phyloP scores from a whole-genome alignment of 2,797 vertebrate genomes.

The Synaphobranchus kaupii region DNA sequence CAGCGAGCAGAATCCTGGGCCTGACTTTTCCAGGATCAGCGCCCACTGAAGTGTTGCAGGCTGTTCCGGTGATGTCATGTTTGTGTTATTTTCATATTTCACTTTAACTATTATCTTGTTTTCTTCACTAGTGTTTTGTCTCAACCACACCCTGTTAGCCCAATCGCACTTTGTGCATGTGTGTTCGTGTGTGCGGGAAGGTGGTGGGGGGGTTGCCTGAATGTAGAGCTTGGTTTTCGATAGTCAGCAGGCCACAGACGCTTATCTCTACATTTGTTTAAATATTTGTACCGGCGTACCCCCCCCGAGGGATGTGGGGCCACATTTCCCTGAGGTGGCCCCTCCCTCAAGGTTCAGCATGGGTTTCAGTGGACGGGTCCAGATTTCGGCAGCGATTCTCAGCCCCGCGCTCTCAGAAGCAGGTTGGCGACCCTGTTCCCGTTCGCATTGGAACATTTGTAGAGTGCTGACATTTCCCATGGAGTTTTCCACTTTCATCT shows the following conservation, averaged over 20 bases:
- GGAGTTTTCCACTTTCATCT: neutral
- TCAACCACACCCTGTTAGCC: neutral
- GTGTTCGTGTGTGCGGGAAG: neutral
- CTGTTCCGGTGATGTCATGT: neutral
- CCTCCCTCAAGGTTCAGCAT: neutral
- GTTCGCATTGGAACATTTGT: conserved; percentile 11
- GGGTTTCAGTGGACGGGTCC: neutral
- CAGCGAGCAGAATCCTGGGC: neutral
- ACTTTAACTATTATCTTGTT: neutral
- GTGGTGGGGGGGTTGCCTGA: neutral
- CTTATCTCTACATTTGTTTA: conserved; percentile 16
- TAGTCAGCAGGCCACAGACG: neutral
- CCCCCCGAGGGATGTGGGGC: neutral
- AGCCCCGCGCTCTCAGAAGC: neutral
- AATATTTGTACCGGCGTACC: conserved; percentile 15
- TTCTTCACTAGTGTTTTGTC: neutral
- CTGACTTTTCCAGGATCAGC: neutral
- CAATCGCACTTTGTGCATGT: neutral
- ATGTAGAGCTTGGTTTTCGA: neutral
- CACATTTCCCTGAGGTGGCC: neutral
- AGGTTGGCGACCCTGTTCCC: conserved; percentile 15
- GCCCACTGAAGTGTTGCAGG: neutral
- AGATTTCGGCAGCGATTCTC: neutral
- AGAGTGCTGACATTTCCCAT: conserved; percentile 14
- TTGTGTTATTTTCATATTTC: neutral